Base-by-base conservation (phyloP, 2,888 invertebrate species). In the Apotomis betuletana region DNA sequence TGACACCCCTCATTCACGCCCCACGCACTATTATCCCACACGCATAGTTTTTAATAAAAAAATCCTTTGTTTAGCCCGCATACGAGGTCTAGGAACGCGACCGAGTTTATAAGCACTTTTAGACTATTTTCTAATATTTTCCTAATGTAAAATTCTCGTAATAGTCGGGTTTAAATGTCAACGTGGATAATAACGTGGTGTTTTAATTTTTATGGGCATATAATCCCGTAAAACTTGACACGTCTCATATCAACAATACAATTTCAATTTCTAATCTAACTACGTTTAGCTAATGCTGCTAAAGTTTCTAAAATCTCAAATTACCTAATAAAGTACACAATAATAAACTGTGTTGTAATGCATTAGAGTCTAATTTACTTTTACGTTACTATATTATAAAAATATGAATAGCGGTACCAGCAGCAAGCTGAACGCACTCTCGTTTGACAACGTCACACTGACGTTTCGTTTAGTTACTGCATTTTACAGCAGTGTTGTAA, bases 21-120 rank as follows among this genome's bases (percentile, higher is more conserved):
- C 77, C 70, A 68, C 73, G 60, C 75, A 68, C 49, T 74, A 44
- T 59, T 70, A 65, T 41, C 73, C 75, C 77, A 81, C 79, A 81
- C 77, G 74, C 85, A 87, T 86, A 81, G 81, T 84, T 79, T 77
- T 60, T 9, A 52, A 74, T 5, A 74, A 75, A 76, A 76, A 78
- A 77, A 62, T 52, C 73, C 79, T 84, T 85, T 87, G 87, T 88
- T 87, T 86, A 84, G 80, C 80, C 61, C 67, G 54, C 52, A 38
- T 57, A 57, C 62, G 46, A 67, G 70, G 38, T 27, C n/a, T 9
- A 57, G 13, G 36, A 46, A 9, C 0, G 46, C n/a, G 12, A 38
- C n/a, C 5, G 27, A 49, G 61, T 27, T 38, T 41, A 52, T 51
- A 36, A 12, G n/a, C 49, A 58, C 55, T 13, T 49, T n/a, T 27